Evolutionary conservation across 2,797 vertebrate species (phyloP).

Genomic region (Ciconia nigra): DNA sequence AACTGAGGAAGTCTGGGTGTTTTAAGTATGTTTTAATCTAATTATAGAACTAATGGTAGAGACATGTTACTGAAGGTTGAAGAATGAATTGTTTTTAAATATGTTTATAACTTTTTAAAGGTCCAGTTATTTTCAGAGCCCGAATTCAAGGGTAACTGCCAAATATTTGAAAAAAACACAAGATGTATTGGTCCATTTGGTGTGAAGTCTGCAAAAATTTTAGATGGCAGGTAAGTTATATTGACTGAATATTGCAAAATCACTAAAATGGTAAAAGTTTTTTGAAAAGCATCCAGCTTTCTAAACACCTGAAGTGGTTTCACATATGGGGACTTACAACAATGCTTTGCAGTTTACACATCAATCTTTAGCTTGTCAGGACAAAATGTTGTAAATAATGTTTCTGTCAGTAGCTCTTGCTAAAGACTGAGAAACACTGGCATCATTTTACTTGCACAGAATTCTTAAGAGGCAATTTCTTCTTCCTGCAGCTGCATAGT

Average conservation of each 20-base stretch:
- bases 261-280: neutral
- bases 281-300: neutral
- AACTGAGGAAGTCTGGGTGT: neutral
- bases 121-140: constrained; percentile 90
- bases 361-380: neutral
- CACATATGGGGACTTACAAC: neutral
- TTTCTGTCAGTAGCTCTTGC: neutral
- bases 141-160: constrained; percentile 82
- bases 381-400: neutral
- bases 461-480: neutral
- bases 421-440: neutral
- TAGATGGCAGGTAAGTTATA: constrained; percentile 86
- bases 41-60: neutral
- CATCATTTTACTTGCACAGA: neutral
- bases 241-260: neutral
- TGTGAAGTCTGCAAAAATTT: constrained; percentile 87
- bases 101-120: constrained; percentile 73
- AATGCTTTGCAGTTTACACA: neutral
- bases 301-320: neutral
- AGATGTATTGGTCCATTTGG: constrained; percentile 81
- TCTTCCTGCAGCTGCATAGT: constrained; percentile 84
- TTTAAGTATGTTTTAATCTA: neutral
- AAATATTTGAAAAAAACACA: constrained; percentile 80
- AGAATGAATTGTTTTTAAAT: neutral
- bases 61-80: neutral